Conservation (phyloP, 2,113 vertebrate genomes). For the Dipodomys ordii region DNA sequence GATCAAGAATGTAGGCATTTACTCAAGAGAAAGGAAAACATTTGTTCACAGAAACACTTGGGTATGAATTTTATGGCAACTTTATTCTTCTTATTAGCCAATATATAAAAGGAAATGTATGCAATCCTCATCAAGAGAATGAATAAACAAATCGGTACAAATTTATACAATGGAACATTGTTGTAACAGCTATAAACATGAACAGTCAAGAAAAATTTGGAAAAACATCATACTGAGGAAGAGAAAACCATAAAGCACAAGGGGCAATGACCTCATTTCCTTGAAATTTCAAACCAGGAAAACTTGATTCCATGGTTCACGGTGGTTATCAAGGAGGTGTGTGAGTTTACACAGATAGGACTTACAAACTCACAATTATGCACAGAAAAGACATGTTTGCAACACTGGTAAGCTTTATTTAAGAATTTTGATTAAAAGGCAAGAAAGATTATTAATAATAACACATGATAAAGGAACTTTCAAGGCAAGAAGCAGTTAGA, state of each 20-base stretch:
- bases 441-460: not conserved
- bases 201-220: not conserved
- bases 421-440: not conserved
- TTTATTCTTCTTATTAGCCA: not conserved
- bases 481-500: not conserved
- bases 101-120: not conserved
- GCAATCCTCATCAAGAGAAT: not conserved
- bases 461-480: not conserved
- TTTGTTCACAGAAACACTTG: not conserved
- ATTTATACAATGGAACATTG: not conserved
- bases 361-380: not conserved
- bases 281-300: not conserved
- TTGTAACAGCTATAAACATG: not conserved
- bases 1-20: not conserved
- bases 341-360: too few species aligned
- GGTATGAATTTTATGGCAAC: not conserved
- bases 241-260: not conserved
- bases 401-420: not conserved
- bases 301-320: not conserved
- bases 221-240: not conserved
- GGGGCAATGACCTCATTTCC: not conserved
- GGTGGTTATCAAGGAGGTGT: too few species aligned
- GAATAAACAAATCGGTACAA: not conserved
- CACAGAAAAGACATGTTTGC: not conserved
- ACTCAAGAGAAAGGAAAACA: not conserved